These are phyloP conservation scores for Chesias legatella DNA, from an alignment of 2,888 invertebrate genomes.

Conservation along the genomic window DNA sequence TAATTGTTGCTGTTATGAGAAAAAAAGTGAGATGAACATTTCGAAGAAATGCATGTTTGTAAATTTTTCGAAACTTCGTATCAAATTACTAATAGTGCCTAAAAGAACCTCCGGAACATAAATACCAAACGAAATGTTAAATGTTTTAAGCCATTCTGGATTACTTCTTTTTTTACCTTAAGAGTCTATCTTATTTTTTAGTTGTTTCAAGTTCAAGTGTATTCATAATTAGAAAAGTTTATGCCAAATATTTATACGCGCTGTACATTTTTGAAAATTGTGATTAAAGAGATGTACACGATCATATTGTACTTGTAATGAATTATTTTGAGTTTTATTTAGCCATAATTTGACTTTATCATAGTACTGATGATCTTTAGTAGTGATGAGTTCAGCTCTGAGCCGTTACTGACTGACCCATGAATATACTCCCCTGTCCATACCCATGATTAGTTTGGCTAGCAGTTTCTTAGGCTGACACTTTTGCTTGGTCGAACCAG, in stretches of 20 bases:
- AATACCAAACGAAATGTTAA: constrained; percentile 52
- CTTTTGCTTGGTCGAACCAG: too few species aligned
- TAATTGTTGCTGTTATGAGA: constrained; percentile 30
- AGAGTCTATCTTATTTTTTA: constrained; percentile 61
- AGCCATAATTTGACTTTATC: too few species aligned
- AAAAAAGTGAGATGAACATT: constrained; percentile 35
- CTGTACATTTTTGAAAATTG: constrained; percentile 58
- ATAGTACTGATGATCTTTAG: too few species aligned
- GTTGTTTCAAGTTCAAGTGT: constrained; percentile 43
- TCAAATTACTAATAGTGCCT: constrained; percentile 48
- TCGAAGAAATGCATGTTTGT: constrained; percentile 32
- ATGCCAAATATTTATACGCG: constrained; percentile 70
- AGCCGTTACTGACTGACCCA: too few species aligned
- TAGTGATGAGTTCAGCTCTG: too few species aligned
- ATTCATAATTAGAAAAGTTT: constrained; percentile 52
- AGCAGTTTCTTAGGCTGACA: too few species aligned
- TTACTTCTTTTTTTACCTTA: constrained; percentile 57
- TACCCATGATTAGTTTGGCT: too few species aligned
- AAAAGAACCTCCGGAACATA: constrained; percentile 68
- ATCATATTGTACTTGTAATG: constrained; percentile 40
- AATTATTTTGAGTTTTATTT: constrained; percentile 26
- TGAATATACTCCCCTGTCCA: too few species aligned
- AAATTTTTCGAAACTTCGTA: constrained; percentile 49
- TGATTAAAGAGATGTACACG: constrained; percentile 57
- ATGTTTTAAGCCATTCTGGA: constrained; percentile 58